These are phyloP conservation scores for Ciconia stormi DNA, from an alignment of 2,113 vertebrate species.

Conservation along the genomic window DNA sequence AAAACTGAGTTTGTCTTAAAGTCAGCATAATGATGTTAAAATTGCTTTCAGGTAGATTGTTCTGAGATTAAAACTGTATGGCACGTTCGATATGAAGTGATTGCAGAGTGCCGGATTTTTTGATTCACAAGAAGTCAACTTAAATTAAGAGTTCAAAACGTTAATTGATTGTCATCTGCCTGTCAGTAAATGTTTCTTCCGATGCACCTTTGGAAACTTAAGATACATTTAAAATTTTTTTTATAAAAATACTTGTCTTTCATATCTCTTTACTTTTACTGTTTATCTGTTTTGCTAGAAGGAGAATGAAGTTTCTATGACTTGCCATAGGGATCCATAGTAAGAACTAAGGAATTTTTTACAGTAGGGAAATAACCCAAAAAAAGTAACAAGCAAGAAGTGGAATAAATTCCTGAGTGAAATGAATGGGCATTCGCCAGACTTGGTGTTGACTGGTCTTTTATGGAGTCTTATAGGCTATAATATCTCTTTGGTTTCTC, in stretches of 20 bases:
- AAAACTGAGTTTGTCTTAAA: background rate
- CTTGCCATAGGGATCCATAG: background rate
- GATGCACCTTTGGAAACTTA: background rate
- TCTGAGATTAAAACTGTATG: background rate
- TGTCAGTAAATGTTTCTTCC: background rate
- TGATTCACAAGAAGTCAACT: background rate
- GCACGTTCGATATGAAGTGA: background rate
- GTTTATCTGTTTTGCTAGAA: background rate
- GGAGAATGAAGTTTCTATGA: background rate
- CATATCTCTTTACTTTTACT: background rate
- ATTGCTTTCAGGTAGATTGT: background rate
- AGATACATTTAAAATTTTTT: background rate
- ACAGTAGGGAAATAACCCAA: background rate
- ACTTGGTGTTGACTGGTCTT: background rate
- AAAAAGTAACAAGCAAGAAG: background rate
- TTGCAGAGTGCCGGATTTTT: background rate
- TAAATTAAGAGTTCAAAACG: background rate
- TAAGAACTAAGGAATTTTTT: background rate
- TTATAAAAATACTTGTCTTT: background rate
- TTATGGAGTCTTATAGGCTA: background rate
- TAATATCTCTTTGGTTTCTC: background rate
- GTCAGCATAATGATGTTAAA: background rate
- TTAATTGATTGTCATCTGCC: background rate
- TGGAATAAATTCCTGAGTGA: background rate
- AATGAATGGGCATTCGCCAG: background rate